Evolutionary conservation across 2,888 invertebrate species (phyloP), one percentile per base, ranked within the genome.

Genomic region (Amiota minor): DNA sequence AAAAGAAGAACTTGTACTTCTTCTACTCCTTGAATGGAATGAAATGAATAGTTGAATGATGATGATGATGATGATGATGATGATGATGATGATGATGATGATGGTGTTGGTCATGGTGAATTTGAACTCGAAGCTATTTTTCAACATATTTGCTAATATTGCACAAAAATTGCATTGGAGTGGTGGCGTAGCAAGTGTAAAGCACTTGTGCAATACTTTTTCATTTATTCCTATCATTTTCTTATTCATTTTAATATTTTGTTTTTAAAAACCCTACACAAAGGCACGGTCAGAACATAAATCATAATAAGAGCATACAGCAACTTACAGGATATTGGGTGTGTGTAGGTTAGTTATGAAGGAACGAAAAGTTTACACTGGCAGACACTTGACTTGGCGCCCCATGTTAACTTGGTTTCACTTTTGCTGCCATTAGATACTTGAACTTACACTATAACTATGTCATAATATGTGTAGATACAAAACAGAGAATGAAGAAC

Each of bases 401-500:
- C 47, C 35, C 47, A 20, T 16, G 47, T 18, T 65, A 49, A 47
- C 65, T 65, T 68, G 65, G 18, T 75, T 76, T 79, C 77, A 76
- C 78, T 77, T 79, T 77, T 74, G 64, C 49, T 71, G 50, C 67
- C 67, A 23, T 68, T 68, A 68, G 49, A 68, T 53, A 68, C 67
- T 68, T 68, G 67, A 68, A 68, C 67, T 47, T 16, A 68, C 50
- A 53, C 67, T 49, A 65, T 16, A 46, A 47, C 35, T 35, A 35
- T 35, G 6, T 35, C 6, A 35, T 35, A 23, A 23, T 23, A 46
- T 14, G 65, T 47, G 45, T 14, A 46, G 16, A 16, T 18, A 12
- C 64, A 64, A 64, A 64, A 45, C 12, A 23, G 45, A 46, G 16
- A 14, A 67, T 49, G 18, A 47, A 9, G 14, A 9, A 64, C 23